A percentile compares a stretch with the other conserved stretches of the same genome.
phyloP scores from a whole-genome alignment of 2,888 invertebrate genomes.

The Silvanus unidentatus region DNA sequence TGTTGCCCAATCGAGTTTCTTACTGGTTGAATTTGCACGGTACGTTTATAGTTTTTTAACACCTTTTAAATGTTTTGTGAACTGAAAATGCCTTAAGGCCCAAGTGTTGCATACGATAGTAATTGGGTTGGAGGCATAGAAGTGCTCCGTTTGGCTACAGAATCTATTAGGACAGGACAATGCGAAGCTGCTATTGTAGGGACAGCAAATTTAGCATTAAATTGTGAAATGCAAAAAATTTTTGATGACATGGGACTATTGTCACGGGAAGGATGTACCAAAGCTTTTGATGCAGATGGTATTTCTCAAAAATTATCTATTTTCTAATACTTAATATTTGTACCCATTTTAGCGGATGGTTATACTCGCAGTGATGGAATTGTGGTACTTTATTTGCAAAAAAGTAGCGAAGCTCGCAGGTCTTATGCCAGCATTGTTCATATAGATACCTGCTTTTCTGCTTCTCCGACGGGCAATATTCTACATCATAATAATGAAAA shows the following conservation, averaged over 20 bases:
- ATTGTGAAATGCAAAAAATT: slow-evolving; percentile 56
- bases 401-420: slow-evolving; percentile 50
- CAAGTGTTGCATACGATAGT: slow-evolving; percentile 57
- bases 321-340: no score
- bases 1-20: slow-evolving; percentile 91
- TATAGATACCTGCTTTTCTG: slow-evolving; percentile 54
- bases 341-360: slow-evolving; percentile 62
- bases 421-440: slow-evolving; percentile 53
- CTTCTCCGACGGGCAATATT: slow-evolving; percentile 45
- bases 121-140: slow-evolving; percentile 62
- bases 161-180: slow-evolving; percentile 74
- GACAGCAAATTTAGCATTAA: slow-evolving; percentile 71
- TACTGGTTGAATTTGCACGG: slow-evolving; percentile 82
- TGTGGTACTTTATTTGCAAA: slow-evolving; percentile 68
- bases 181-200: slow-evolving; percentile 90
- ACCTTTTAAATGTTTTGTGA: no score
- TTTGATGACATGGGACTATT: slow-evolving; percentile 59
- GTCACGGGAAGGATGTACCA: slow-evolving; percentile 56
- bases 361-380: slow-evolving; percentile 81
- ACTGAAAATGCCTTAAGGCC: no score
- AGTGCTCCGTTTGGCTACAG: slow-evolving; percentile 62
- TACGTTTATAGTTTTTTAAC: slow-evolving; percentile 52
- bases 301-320: slow-evolving; percentile 15
- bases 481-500: slow-evolving; percentile 38
- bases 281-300: slow-evolving; percentile 61